Evolutionary conservation across 2,888 invertebrate species (phyloP), one percentile per base, ranked within the genome.

Genomic region (Noctua janthe): DNA sequence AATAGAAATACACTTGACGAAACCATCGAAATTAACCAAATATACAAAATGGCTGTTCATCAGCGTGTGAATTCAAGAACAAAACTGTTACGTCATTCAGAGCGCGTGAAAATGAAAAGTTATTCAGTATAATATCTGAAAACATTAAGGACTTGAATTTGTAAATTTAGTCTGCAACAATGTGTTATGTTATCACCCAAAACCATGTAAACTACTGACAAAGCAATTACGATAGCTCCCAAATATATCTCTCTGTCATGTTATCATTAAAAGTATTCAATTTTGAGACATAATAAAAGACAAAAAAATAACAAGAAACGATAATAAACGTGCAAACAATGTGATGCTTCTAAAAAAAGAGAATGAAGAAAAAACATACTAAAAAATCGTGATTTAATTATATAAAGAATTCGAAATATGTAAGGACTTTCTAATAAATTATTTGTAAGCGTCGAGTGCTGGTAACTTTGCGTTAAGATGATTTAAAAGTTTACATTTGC

Each of bases 11-110:
- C 39, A 72, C 29, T 29, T 29, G 29, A 29, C 84, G 83, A 84
- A 71, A 84, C 85, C 85, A 87, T 87, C 71, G 87, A 81, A 64
- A 59, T 39, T 64, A 71, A 86, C 85, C 81, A 85, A 85, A 83
- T 79, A 86, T 78, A 69, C 11, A 20, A 54, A 62, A 39, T 59
- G 29, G 73, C 66, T 74, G 77, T 77, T 35, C 71, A 81, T 64
- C 84, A 73, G 72, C 39, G 7, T 49, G 23, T 7, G 10, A 29
- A 20, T 17, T 1, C 47, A 17, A 69, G 3, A 70, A 69, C 35
- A 35, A 35, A 43, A 29, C 13, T 23, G 20, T 71, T 74, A 20
- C n/a, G 35, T 47, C 13, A 67, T 59, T 15, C 15, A 15, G 17
- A 82, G 51, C 29, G 7, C 23, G 10, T 56, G 47, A 17, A 76